These are phyloP conservation scores for Cygnus olor DNA, from an alignment of 2,797 vertebrate genomes.

Conservation along the genomic window DNA sequence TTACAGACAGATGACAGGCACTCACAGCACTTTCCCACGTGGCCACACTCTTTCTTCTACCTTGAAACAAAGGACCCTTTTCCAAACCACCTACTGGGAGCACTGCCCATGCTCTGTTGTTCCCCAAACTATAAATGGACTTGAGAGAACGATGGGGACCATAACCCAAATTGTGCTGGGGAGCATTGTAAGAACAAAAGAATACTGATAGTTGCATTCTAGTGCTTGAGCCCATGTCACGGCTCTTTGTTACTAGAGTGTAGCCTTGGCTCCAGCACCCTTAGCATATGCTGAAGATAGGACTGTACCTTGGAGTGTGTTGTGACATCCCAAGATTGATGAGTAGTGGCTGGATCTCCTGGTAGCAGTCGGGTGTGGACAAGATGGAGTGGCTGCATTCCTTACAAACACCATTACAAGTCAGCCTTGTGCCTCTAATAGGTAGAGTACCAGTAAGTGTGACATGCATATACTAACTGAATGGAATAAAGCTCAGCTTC, in stretches of 20 bases:
- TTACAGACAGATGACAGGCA: not conserved
- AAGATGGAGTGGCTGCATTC: not conserved
- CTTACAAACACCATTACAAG: not conserved
- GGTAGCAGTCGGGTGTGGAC: not conserved
- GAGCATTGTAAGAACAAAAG: not conserved
- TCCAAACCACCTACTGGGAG: not conserved
- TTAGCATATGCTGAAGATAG: not conserved
- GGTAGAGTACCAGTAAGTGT: not conserved
- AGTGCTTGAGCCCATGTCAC: not conserved
- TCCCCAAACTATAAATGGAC: not conserved
- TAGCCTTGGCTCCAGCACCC: not conserved
- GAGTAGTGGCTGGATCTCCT: not conserved
- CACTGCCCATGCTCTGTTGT: not conserved
- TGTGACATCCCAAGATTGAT: not conserved
- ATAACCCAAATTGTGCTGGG: not conserved
- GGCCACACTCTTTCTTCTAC: not conserved
- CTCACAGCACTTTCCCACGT: not conserved
- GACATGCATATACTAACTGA: not conserved
- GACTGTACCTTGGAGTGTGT: not conserved
- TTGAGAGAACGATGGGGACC: not conserved
- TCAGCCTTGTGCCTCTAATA: not conserved
- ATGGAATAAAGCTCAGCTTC: constrained; percentile 2
- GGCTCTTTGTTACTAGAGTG: not conserved
- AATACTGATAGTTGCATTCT: not conserved
- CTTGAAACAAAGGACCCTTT: not conserved